Evolutionary conservation across 2,888 invertebrate genomes (phyloP).

Genomic region (Heliconius erato): DNA sequence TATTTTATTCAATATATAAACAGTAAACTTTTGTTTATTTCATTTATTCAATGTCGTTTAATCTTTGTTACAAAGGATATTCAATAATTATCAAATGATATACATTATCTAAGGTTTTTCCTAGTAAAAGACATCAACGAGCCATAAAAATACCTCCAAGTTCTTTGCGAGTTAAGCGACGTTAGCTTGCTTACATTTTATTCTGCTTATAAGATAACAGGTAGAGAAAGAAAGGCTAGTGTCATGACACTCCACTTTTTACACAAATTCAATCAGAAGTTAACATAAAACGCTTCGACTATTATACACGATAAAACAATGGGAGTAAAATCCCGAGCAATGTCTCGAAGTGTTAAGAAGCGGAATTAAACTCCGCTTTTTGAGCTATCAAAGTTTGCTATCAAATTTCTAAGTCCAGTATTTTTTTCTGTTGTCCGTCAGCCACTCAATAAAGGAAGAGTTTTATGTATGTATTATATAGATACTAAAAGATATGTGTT

Average conservation of each 20-base stretch:
- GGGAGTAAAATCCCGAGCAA: too few relatives aligned
- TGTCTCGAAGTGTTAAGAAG: too few relatives aligned
- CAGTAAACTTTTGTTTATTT: too few relatives aligned
- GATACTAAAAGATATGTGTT: not conserved
- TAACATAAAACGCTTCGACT: too few relatives aligned
- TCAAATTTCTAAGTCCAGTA: too few relatives aligned
- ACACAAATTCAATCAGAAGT: not conserved
- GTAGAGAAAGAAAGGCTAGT: not conserved
- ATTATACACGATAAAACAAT: too few relatives aligned
- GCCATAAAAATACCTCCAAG: not conserved
- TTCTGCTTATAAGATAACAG: not conserved
- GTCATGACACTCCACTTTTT: not conserved
- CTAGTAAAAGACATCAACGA: slow-evolving; percentile 2
- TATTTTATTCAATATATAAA: too few relatives aligned
- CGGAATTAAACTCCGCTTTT: too few relatives aligned
- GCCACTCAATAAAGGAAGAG: not conserved
- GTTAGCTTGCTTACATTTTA: too few relatives aligned
- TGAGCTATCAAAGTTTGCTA: too few relatives aligned
- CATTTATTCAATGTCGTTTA: too few relatives aligned
- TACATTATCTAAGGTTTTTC: not conserved
- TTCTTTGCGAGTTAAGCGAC: not conserved
- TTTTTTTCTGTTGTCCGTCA: not conserved
- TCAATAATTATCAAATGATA: not conserved
- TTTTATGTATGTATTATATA: not conserved
- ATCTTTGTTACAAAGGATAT: too few relatives aligned